Conservation (phyloP, 2,888 invertebrate species). For the Sympetrum striolatum region DNA sequence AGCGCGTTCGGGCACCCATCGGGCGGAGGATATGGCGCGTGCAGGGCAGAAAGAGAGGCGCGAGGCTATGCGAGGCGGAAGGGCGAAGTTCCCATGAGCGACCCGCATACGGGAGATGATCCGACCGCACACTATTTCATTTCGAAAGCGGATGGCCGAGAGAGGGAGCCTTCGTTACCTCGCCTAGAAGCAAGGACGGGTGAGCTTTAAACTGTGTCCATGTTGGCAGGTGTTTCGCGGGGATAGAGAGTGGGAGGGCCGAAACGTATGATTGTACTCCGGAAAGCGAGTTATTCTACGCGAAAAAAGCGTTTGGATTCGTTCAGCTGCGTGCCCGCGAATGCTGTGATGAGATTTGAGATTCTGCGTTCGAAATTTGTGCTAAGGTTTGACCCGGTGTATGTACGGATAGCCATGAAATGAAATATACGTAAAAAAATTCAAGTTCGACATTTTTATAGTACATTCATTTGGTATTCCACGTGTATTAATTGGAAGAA, state of each 20-base stretch:
- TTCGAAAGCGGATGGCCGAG: slow-evolving; percentile 25
- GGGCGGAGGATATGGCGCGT: not conserved
- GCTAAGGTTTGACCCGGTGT: no score
- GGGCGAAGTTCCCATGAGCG: not conserved
- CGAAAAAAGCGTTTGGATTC: no score
- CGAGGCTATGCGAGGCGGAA: not conserved
- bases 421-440: no score
- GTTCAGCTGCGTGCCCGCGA: no score
- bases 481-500: no score
- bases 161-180: slow-evolving; percentile 6
- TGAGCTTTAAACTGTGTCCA: slow-evolving; percentile 22
- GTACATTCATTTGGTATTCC: no score
- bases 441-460: no score
- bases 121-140: slow-evolving; percentile 22
- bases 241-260: not conserved
- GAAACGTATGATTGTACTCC: not conserved
- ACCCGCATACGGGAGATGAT: slow-evolving; percentile 17
- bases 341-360: no score
- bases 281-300: not conserved
- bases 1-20: not conserved
- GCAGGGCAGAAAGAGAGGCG: not conserved
- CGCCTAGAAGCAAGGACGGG: not conserved
- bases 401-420: no score
- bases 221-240: slow-evolving; percentile 25
- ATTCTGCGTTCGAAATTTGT: no score